Conservation (phyloP, 2,113 vertebrate genomes). For the Microtus ochrogaster region DNA sequence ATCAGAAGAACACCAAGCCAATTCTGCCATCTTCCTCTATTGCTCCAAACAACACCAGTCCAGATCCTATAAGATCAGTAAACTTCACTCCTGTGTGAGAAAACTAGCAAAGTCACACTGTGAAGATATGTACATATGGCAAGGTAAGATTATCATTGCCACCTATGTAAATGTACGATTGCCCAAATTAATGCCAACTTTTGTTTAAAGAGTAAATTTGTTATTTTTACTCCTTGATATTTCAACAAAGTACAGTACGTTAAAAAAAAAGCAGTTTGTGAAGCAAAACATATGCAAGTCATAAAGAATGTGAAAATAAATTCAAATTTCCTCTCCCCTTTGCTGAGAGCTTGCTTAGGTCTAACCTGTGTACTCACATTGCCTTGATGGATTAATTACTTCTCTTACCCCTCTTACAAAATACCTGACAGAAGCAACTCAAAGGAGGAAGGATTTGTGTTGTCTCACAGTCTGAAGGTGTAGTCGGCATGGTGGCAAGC, state of each 20-base stretch:
- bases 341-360: not conserved
- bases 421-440: not conserved
- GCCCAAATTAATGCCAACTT: not conserved
- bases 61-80: not conserved
- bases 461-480: not conserved
- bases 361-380: not conserved
- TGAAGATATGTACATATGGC: not conserved
- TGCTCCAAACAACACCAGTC: not conserved
- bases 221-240: not conserved
- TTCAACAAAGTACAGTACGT: not conserved
- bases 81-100: not conserved
- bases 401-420: not conserved
- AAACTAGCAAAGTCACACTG: not conserved
- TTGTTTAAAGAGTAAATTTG: constrained; percentile 25
- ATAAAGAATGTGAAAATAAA: constrained; percentile 46
- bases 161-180: not conserved
- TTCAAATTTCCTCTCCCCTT: not conserved
- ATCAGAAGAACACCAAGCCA: not conserved
- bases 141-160: not conserved
- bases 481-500: not conserved
- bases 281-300: not conserved
- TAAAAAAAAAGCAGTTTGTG: constrained; percentile 33
- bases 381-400: not conserved
- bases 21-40: not conserved
- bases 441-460: not conserved